Base-by-base conservation (phyloP, 2,113 vertebrate genomes). In the Eurypyga helias region DNA sequence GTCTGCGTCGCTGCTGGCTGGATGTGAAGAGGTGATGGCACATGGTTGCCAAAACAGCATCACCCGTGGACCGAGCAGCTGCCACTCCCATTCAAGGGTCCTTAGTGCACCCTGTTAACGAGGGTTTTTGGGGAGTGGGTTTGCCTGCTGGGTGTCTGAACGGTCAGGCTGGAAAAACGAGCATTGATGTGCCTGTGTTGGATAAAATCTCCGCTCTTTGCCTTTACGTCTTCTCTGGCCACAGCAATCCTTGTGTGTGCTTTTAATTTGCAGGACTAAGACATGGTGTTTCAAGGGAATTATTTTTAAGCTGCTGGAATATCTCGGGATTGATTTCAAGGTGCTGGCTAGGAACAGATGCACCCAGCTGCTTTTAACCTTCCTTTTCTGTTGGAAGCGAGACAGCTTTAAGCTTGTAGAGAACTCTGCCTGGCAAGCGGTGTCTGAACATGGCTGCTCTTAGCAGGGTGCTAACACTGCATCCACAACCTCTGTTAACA, bases 351-450 rank as follows among this genome's bases (percentile, higher is more conserved):
- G 78, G 52, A 92, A 69, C 61, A 91, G 69, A 93, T 92, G 85
- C 81, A 66, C 70, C 73, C 94, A 94, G 83, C 91, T 96, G 94
- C 83, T 92, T 94, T 85, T 58, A 92, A 88, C 86, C 91, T 91
- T 96, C 36, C 14, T 97, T 95, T 96, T 64, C 91, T 92, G 29
- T 55, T 94, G 91, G 91, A 83, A 93, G 14, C 0, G 1, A 61
- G 81, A 16, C 89, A 92, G 70, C 91, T 89, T 89, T 82, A 72
- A 94, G 90, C 97, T 89, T 92, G 86, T 36, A 26, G 31, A 0
- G 15, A 91, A 67, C 33, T 89, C 71, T 93, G 76, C 84, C 84
- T 75, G 19, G 51, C n/a, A 19, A 83, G 65, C 91, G n/a, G 60
- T 79, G 80, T 52, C 87, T 89, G 83, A 92, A 26, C 88, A 52